A percentile compares a stretch with the other conserved stretches of the same genome.
These are phyloP conservation scores for Liasis olivaceus DNA, from an alignment of 2,797 vertebrate genomes.

Conservation along the genomic window DNA sequence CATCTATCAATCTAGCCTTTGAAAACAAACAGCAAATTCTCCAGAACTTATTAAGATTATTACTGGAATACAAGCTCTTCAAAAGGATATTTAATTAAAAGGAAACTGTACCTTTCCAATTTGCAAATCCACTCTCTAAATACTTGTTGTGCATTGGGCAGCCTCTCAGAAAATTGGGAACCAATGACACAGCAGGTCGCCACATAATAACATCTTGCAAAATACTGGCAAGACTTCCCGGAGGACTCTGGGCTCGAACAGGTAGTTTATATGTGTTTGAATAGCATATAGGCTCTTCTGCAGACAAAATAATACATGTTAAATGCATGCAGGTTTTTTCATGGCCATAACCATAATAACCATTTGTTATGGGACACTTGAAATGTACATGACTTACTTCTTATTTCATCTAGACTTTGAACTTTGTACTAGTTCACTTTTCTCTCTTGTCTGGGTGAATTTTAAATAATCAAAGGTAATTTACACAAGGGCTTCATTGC, in stretches of 20 bases:
- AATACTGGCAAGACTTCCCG: conserved; percentile 65
- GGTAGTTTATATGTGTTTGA: conserved; percentile 58
- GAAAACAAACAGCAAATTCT: not conserved
- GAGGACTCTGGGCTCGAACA: conserved; percentile 67
- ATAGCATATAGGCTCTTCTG: conserved; percentile 68
- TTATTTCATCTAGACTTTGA: not conserved
- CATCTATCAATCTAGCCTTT: not conserved
- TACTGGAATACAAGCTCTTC: not conserved
- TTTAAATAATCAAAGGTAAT: not conserved
- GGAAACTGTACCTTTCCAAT: conserved; percentile 78
- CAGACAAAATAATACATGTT: conserved; percentile 10
- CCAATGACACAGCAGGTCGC: conserved; percentile 75
- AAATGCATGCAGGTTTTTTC: not conserved
- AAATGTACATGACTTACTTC: not conserved
- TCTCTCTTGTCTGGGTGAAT: conserved; percentile 6
- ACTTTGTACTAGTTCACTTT: conserved; percentile 5
- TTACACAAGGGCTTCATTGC: not conserved
- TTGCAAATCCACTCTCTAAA: conserved; percentile 73
- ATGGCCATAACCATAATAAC: not conserved
- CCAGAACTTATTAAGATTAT: not conserved
- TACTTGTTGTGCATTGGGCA: conserved; percentile 79
- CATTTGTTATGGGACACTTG: not conserved
- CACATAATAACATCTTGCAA: conserved; percentile 71
- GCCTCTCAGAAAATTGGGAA: conserved; percentile 83
- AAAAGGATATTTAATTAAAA: not conserved